phyloP scores from a whole-genome alignment of 2,113 vertebrate genomes.

The Neopipo cinnamomea region DNA sequence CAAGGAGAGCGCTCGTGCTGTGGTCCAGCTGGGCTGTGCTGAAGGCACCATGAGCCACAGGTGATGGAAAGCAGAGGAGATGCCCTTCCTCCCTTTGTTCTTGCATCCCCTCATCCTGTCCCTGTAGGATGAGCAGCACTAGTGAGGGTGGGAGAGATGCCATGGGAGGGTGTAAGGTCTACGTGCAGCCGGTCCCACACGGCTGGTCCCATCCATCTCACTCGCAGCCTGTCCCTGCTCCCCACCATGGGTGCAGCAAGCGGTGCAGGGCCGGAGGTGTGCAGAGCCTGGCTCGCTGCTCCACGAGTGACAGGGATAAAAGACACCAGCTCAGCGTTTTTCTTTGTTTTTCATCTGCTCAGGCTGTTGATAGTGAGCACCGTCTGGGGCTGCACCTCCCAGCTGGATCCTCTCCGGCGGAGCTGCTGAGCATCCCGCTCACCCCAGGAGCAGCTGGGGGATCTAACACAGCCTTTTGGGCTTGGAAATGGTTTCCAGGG shows the following conservation, averaged over 20 bases:
- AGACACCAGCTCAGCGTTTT: slow-evolving; percentile 62
- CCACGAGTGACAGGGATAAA: background rate
- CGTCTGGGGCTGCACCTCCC: background rate
- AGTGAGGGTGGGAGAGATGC: background rate
- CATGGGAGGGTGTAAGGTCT: background rate
- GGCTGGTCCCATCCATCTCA: background rate
- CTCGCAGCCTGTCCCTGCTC: fast-evolving
- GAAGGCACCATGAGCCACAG: background rate
- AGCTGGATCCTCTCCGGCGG: background rate
- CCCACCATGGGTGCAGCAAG: background rate
- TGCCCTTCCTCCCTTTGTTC: background rate
- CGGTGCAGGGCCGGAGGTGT: background rate
- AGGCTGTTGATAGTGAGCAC: background rate
- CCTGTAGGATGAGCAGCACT: background rate
- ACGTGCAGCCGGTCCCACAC: background rate
- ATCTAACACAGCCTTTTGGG: fast-evolving
- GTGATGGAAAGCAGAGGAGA: background rate
- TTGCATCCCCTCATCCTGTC: background rate
- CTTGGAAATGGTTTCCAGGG: background rate
- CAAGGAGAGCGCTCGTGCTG: fast-evolving
- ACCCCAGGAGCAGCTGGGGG: background rate
- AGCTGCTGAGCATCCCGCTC: background rate
- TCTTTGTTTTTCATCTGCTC: slow-evolving; percentile 58
- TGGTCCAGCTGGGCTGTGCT: background rate
- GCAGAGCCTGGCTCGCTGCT: background rate